Base-by-base conservation (phyloP, 1,140 invertebrate genomes). In the Macrosteles quadrilineatus region DNA sequence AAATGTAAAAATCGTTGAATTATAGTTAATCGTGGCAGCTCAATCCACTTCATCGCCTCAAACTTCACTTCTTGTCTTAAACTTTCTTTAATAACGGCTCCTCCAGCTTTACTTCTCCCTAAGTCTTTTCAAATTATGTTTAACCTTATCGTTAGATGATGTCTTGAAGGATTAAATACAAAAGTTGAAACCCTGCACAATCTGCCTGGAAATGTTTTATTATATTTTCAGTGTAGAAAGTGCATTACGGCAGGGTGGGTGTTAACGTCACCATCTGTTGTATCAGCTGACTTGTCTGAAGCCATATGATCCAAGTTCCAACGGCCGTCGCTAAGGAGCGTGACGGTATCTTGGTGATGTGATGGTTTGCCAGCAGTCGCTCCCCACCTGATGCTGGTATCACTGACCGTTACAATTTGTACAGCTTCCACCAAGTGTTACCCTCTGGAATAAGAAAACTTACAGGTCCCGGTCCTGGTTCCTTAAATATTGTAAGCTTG, bases 251-350 rank as follows among this genome's bases (percentile, higher is more conserved):
- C 4, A 14, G 4, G 32, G 32, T 36, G 32, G 32, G 47, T 50
- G 3, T 19, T 19, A 9, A n/a, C 47, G 47, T n/a, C 17, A 50
- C 3, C 47, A 50, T 4, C 17, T 50, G 47, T n/a, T 9, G 11
- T 6, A 59, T 59, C 55, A 59, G 55, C 25, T 59, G 21, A 14
- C 27, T 27, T 25, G 11, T 27, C 23, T 27, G 55, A 59, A 59
- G 55, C 55, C 55, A 59, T 59, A 59, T 59, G 55, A 59, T n/a
- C 47, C 6, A 50, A 50, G 47, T 50, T 19, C 55, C 55, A 59
- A 59, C 55, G 55, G 55, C 55, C 55, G 55, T 11, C 9, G 55
- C 47, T 59, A 59, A 59, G 55, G 27, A 27, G 23, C 55, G 55
- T 59, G 55, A 59, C 55, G 55, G 21, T 14, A 11, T 25, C 21